Evolutionary conservation across 1,140 invertebrate genomes (phyloP), one percentile per base, ranked within the genome.

Genomic region (Scaptomyza graminum): DNA sequence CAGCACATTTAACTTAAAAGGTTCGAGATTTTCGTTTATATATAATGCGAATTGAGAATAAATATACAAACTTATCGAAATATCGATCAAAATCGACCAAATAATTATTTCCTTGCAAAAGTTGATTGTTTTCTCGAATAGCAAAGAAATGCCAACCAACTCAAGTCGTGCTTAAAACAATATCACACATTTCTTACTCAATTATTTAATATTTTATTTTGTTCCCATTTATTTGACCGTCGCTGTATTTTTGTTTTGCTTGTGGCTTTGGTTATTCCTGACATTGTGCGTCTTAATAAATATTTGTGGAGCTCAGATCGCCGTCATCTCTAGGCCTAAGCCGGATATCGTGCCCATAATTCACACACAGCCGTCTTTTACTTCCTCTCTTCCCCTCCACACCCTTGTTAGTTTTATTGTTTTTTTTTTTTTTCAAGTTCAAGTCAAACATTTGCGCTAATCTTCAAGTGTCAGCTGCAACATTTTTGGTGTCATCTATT

Each of bases 361-460:
- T 73, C 72, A 77, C 25, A 72, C 55, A 69, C 51, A 63, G 57
- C 16, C 65, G 41, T 60, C 62, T 67, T 61, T 81, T 60, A 71
- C 65, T 76, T 79, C 62, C 74, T 74, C 39, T 57, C 28, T 7
- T 5, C 9, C 22, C 12, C 31, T 8, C 7, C 6, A 6, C 49
- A 7, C 41, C 25, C 28, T 55, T n/a, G 25, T 31, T 1, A 34
- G 18, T 43, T 44, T 77, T 88, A 1, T 34, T 34, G 9, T 34
- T 87, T 88, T 43, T 44, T 77, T 88, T 8, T 34, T 34, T 34
- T 34, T 87, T 88, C 83, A 88, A 88, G 83, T 88, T 88, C 83
- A 88, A 89, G 75, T 71, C 83, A 88, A 88, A 87, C 83, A 87
- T 88, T 88, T 71, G 83, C 75, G 64, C 73, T 88, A 88, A 88